Base-by-base conservation (phyloP, 2,797 vertebrate species). In the Macrochelys suwanniensis region DNA sequence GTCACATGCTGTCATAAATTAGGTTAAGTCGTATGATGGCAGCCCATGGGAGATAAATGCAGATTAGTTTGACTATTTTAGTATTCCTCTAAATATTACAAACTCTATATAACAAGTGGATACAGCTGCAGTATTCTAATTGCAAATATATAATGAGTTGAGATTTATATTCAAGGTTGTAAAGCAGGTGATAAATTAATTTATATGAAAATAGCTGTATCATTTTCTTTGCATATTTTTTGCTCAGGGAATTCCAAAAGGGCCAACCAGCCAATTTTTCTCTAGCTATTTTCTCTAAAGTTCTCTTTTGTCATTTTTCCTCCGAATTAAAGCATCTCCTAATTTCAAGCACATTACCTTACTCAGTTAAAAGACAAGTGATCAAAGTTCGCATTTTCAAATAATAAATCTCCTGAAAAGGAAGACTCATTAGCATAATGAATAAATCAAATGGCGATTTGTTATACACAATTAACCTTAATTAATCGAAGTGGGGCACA, bases 351-450 rank as follows among this genome's bases (percentile, higher is more conserved):
- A 74, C 1, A 16, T 92, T 85, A 88, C 49, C 49, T 88, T 91
- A 65, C 71, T 88, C 88, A 82, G 76, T 94, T 94, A 94, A 92
- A 96, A 95, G 76, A 76, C 1, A 25, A 96, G 68, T 82, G 89
- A 93, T 96, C 84, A 94, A 92, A 96, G 84, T 71, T 91, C 80
- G 28, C 54, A 86, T 95, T 92, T 96, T 95, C 85, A 95, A 89
- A 74, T 95, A 95, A 97, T 95, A 97, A 96, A 94, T 95, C 83
- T 93, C 88, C 83, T 87, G 85, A 89, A 96, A 92, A 85, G 87
- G 87, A 96, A 96, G 95, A 90, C 92, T 91, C 96, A 94, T 96
- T 97, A 97, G 92, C 95, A 56, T 94, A 96, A 97, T 97, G 94
- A 97, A 96, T 95, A 82, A 89, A 90, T 56, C 33, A 82, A 93